Base-by-base conservation (phyloP, 2,113 vertebrate genomes). In the Miniopterus natalensis region DNA sequence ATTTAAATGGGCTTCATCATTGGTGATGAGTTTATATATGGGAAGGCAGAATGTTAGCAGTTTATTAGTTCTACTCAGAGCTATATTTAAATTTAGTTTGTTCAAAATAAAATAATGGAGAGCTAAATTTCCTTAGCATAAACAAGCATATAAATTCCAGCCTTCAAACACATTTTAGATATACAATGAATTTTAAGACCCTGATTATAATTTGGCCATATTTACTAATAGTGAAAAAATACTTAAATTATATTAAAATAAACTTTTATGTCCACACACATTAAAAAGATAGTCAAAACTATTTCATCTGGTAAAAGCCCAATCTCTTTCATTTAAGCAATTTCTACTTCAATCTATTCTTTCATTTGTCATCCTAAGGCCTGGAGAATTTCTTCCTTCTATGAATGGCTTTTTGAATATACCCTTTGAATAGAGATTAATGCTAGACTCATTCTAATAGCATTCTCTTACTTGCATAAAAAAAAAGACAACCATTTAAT, bases 1-100 rank as follows among this genome's bases (percentile, higher is more conserved):
- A 94, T 91, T 94, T 88, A 96, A 95, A 85, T 85, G 53, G 11
- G 1, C 88, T 53, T 94, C 17, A 42, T 92, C 61, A 92, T 47
- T 83, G 63, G 8, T 65, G 45, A 90, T 94, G 59, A 59, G 42
- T 57, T 88, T 71, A 75, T 84, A 61, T 49, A 40, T 86, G 11
- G 11, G 15, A 95, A 88, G 29, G 79, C n/a, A 96, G 66, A 95
- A 90, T 65, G 27, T 75, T 93, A 74, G 47, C n/a, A 87, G 21
- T 49, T 5, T 55, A 55, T 92, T 75, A 55, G 18, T 87, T 87
- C 59, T 88, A 47, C 70, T 71, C 57, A 93, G 13, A 92, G 27
- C 7, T 47, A 1, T 27, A 31, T 29, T n/a, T 86, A 74, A 73
- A 95, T 95, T 88, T 55, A 65, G 15, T 78, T 81, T 49, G n/a